These are phyloP conservation scores for Xiphydria camelus DNA, from an alignment of 2,888 invertebrate genomes.

Conservation along the genomic window DNA sequence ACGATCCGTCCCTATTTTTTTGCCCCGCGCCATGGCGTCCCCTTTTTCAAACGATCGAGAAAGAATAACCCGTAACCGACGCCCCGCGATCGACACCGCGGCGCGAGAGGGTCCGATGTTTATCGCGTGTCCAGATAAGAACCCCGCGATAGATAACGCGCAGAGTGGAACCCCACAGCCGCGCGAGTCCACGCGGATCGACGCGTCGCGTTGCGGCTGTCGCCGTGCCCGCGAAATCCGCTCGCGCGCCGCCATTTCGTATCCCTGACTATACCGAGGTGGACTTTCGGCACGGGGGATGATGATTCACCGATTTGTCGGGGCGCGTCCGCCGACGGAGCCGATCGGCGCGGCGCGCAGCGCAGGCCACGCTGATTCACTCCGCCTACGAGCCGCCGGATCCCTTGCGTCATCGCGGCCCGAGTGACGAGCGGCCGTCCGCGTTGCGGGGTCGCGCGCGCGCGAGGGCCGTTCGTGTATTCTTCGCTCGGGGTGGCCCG, in stretches of 20 bases:
- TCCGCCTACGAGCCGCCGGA: slow-evolving; percentile 27
- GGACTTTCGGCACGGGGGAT: slow-evolving; percentile 11
- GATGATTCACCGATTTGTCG: slow-evolving; percentile 21
- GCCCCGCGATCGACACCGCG: slow-evolving; percentile 24
- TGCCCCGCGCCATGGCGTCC: no score
- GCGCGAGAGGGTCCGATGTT: slow-evolving; percentile 39
- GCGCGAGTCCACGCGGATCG: slow-evolving; percentile 19
- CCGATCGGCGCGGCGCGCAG: neutral
- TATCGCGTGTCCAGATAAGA: slow-evolving; percentile 49
- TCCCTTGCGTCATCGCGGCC: slow-evolving; percentile 18
- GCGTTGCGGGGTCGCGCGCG: no score
- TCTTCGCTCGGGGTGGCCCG: no score
- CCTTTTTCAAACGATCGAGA: no score
- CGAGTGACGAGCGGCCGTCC: no score
- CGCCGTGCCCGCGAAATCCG: slow-evolving; percentile 20
- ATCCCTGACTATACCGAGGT: slow-evolving; percentile 7
- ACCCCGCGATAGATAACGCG: slow-evolving; percentile 29
- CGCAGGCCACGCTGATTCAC: slow-evolving; percentile 27
- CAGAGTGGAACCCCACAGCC: no score
- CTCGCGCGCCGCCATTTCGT: slow-evolving; percentile 34
- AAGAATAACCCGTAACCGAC: no score
- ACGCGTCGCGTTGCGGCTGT: slow-evolving; percentile 24
- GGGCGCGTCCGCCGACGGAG: slow-evolving; percentile 13
- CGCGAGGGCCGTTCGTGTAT: no score
- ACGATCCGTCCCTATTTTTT: no score